Evolutionary conservation across 2,113 vertebrate genomes (phyloP), one percentile per base, ranked within the genome.

Genomic region (Hippocampus comes): DNA sequence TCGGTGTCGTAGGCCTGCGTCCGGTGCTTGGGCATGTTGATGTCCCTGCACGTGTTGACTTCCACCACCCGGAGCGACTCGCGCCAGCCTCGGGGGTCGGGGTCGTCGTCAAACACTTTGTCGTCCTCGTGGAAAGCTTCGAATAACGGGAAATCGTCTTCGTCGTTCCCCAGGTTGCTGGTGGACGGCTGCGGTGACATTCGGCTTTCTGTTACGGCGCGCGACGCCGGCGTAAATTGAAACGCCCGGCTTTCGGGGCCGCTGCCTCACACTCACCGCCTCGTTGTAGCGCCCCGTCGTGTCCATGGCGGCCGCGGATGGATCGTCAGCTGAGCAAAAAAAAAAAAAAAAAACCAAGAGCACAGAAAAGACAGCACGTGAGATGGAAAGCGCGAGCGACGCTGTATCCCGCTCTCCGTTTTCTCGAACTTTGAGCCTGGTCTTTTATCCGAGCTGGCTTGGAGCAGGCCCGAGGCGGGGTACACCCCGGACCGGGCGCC

Each of bases 1-100:
- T 27, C 25, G 61, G 30, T 89, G 77, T 91, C 77, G n/a, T 93
- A 97, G 69, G 76, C 83, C 30, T 86, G 76, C 0, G 94, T 97
- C 72, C 90, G 87, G 67, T 97, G 95, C 5, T 90, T 84, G 1
- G 76, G 30, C 53, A 91, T 92, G 80, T 96, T 97, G n/a, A 75
- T 10, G 9, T 91, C 84, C 0, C 89, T 90, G 74, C 92, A 92
- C 82, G 95, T 86, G 74, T 95, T 53, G 51, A 89, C 27, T 82
- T 76, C 5, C 55, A 75, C 8, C 89, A 86, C 86, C 2, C 0
- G 2, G 59, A 88, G 69, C 0, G 9, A 0, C 0, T 3, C 81
- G 81, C 59, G 14, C 14, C 14, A 30, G 2, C 59, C 27, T 34
- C 59, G 27, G 15, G 59, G 59, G 15, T 30, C 59, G 5, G 3